Base-by-base conservation (phyloP, 2,797 vertebrate species). In the Taeniopygia guttata region DNA sequence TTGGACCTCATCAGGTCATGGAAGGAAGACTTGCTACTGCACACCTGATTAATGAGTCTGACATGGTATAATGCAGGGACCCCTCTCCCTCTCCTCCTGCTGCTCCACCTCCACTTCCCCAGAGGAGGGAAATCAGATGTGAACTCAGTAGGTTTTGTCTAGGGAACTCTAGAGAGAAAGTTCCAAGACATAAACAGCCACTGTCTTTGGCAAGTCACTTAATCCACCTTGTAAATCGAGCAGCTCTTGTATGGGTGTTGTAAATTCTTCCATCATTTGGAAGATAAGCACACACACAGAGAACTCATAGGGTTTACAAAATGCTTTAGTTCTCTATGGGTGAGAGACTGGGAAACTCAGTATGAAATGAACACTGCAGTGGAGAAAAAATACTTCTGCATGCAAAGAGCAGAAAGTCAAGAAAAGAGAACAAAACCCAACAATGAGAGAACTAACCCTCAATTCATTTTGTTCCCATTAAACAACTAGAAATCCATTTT, bases 51-150 rank as follows among this genome's bases (percentile, higher is more conserved):
- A 70, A 40, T 11, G 21, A 94, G 32, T 26, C 36, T 5, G 3
- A 60, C 7, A 19, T 0, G 2, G 27, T n/a, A 11, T 5, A 68
- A 75, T 8, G 38, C 7, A 13, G 75, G 43, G 58, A 23, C 5
- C 6, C 59, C 60, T 52, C 45, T 54, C 30, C 26, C 13, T 17
- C 25, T 73, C 36, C 55, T 49, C 78, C 66, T 90, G 75, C 20
- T 52, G 60, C 36, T 83, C 29, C 62, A 70, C 10, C n/a, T 49
- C 40, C 2, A 1, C 46, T 54, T 72, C 17, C n/a, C 26, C 58
- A 59, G 54, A 72, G 16, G 27, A 40, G 55, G 59, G n/a, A 89
- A 79, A 55, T 30, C 14, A 58, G 45, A 27, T 21, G 15, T 25
- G 51, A 84, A n/a, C 7, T 45, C 58, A 78, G 32, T 5, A 49